phyloP scores from a whole-genome alignment of 2,113 vertebrate species.

The Osmerus eperlanus region DNA sequence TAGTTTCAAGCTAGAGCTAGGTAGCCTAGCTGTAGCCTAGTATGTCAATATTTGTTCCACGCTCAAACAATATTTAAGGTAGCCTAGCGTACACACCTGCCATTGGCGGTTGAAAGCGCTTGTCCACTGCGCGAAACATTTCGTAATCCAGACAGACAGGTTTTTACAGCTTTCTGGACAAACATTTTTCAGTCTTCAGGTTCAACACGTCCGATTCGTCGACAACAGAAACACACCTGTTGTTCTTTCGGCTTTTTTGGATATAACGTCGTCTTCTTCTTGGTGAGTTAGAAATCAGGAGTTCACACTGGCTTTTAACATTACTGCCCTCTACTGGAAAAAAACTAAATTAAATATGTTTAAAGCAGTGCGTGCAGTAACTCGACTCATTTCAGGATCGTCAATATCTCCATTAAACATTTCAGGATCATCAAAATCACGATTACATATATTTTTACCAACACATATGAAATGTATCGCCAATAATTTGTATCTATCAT shows the following conservation, averaged over 20 bases:
- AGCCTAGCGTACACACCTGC: slow-evolving; percentile 12
- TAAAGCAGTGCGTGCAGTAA: no score
- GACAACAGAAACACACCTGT: background rate
- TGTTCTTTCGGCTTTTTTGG: no score
- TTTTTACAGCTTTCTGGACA: slow-evolving; percentile 29
- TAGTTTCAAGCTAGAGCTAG: no score
- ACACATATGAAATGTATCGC: no score
- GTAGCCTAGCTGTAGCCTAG: no score
- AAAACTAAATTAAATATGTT: background rate
- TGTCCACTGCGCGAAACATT: slow-evolving; percentile 14
- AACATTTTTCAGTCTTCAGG: slow-evolving; percentile 50
- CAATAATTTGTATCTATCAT: no score
- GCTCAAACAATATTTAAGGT: background rate
- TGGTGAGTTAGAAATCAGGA: background rate
- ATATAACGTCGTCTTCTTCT: background rate
- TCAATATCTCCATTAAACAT: no score
- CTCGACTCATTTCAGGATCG: no score
- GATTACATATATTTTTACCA: no score
- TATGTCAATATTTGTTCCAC: no score
- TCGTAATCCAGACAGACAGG: slow-evolving; percentile 24
- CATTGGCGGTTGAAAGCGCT: background rate
- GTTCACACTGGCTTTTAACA: background rate
- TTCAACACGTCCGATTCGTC: background rate
- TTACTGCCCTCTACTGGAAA: background rate
- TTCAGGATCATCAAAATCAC: no score